phyloP scores from a whole-genome alignment of 2,888 invertebrate genomes.

The Endotricha flammealis region DNA sequence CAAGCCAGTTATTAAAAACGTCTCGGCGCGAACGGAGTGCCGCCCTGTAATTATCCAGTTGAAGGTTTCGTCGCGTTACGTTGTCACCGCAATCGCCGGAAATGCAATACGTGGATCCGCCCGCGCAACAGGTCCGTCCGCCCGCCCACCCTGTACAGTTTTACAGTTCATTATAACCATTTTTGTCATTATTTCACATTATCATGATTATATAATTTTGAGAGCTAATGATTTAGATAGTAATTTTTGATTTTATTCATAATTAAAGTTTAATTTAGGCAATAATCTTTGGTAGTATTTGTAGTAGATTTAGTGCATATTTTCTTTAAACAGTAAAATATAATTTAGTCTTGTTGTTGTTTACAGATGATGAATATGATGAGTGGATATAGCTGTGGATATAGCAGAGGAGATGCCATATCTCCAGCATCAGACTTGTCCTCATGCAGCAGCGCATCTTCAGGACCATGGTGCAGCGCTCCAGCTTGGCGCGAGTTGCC shows the following conservation, averaged over 20 bases:
- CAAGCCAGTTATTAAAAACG: constrained; percentile 80
- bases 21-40: constrained; percentile 77
- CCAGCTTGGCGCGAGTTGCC: constrained; percentile 63
- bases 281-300: no score
- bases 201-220: constrained; percentile 1
- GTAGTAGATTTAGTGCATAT: no score
- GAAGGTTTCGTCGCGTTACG: constrained; percentile 61
- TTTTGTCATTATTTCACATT: neutral
- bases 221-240: no score
- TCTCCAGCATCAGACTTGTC: constrained; percentile 66
- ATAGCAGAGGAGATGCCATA: constrained; percentile 72
- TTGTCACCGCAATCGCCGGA: constrained; percentile 69
- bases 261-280: no score
- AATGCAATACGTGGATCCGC: constrained; percentile 75
- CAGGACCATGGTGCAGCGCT: constrained; percentile 55
- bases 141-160: constrained; percentile 51
- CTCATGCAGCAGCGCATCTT: constrained; percentile 66
- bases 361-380: constrained; percentile 72
- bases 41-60: constrained; percentile 78
- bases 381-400: constrained; percentile 61
- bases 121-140: constrained; percentile 73
- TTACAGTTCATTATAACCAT: constrained; percentile 14
- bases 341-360: constrained; percentile 13
- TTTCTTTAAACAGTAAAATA: no score
- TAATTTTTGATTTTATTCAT: no score